Percentiles rank a stretch among this genome's conserved stretches.
phyloP scores from a whole-genome alignment of 2,888 invertebrate species.

The Apamea monoglypha region DNA sequence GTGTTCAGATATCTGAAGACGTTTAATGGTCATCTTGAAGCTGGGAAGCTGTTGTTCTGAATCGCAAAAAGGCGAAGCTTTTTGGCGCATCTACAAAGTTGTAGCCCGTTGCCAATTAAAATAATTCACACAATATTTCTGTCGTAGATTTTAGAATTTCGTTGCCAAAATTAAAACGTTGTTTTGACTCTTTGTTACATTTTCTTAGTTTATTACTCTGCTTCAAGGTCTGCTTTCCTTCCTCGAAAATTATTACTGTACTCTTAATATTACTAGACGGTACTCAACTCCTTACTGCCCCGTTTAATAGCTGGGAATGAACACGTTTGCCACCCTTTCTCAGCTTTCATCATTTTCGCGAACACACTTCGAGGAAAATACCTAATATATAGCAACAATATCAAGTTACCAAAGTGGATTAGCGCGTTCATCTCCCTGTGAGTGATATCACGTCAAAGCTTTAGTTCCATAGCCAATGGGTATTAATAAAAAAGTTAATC shows the following conservation, averaged over 20 bases:
- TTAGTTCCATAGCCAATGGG: constrained; percentile 68
- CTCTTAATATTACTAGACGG: constrained; percentile 26
- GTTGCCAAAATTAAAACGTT: constrained; percentile 24
- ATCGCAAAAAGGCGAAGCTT: constrained; percentile 4
- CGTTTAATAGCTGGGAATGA: constrained; percentile 38
- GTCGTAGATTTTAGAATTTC: neutral
- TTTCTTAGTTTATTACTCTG: constrained; percentile 20
- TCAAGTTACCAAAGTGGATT: constrained; percentile 74
- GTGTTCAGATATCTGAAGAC: constrained; percentile 32
- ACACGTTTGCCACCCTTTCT: constrained; percentile 23
- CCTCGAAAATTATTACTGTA: constrained; percentile 25
- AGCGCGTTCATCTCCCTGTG: constrained; percentile 70
- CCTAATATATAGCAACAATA: constrained; percentile 58
- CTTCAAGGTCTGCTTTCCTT: constrained; percentile 22
- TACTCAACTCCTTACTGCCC: constrained; percentile 17
- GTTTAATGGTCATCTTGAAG: constrained; percentile 40
- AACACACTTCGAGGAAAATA: constrained; percentile 51
- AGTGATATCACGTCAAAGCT: constrained; percentile 75
- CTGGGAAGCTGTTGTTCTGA: constrained; percentile 14
- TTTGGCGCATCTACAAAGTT: constrained; percentile 1
- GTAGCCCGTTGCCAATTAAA: neutral
- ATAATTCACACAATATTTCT: constrained; percentile 18
- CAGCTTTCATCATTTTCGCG: constrained; percentile 23
- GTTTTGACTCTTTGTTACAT: constrained; percentile 1
- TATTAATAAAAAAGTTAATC: constrained; percentile 88